These are phyloP conservation scores for Strix uralensis DNA, from an alignment of 2,113 vertebrate species.

Conservation along the genomic window DNA sequence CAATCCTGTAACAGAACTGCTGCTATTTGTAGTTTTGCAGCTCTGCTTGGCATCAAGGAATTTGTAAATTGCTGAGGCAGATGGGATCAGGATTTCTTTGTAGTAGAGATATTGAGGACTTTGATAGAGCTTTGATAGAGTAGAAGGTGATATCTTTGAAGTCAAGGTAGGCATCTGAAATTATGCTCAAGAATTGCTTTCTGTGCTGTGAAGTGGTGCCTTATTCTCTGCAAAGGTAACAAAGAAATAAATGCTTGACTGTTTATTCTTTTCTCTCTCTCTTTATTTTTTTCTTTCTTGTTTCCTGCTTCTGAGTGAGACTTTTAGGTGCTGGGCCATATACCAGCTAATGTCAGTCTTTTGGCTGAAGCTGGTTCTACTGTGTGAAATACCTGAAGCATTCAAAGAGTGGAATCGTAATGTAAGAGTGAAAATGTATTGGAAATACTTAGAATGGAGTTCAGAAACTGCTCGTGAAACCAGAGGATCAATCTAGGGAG, in stretches of 20 bases:
- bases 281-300: background rate
- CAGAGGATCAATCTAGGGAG: background rate
- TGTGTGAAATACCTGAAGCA: background rate
- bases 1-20: background rate
- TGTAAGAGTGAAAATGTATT: background rate
- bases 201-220: background rate
- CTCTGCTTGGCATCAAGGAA: background rate
- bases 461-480: background rate
- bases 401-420: background rate
- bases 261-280: background rate
- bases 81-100: background rate
- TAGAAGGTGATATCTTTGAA: background rate
- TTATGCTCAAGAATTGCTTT: background rate
- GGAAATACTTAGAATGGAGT: background rate
- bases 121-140: background rate
- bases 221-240: background rate
- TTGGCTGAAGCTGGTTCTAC: background rate
- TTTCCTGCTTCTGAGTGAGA: background rate
- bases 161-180: background rate
- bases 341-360: background rate
- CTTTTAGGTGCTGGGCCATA: background rate
- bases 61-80: background rate
- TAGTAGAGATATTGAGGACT: background rate
- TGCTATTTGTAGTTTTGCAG: background rate
- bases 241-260: background rate